These are phyloP conservation scores for Lysiphlebus fabarum DNA, from an alignment of 1,140 invertebrate genomes.

Conservation along the genomic window DNA sequence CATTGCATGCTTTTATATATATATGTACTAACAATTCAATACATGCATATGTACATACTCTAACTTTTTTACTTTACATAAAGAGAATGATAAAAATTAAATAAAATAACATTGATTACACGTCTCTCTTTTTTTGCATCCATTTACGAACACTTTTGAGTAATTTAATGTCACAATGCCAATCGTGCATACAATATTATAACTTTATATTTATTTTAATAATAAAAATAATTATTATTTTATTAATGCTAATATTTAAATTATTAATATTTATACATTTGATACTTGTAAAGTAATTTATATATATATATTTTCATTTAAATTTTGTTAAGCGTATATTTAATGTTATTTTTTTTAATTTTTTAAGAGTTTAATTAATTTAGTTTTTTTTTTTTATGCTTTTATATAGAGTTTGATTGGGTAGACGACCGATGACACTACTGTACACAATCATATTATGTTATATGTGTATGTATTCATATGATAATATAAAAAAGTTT, in stretches of 20 bases:
- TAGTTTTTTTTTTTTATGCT: no score
- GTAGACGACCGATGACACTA: no score
- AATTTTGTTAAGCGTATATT: no score
- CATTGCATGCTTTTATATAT: constrained; percentile 9
- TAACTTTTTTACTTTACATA: background rate
- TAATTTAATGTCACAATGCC: background rate
- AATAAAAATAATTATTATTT: background rate
- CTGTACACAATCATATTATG: constrained; percentile 2
- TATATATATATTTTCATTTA: no score
- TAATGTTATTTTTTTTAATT: no score
- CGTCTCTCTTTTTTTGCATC: background rate
- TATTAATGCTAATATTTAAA: background rate
- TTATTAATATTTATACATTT: no score
- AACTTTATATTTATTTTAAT: background rate
- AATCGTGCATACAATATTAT: background rate
- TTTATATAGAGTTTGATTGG: no score
- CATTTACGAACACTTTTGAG: no score
- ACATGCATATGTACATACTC: constrained; percentile 9
- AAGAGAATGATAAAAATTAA: background rate
- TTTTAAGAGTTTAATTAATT: no score
- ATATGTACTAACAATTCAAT: constrained; percentile 12
- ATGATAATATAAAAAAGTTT: no score
- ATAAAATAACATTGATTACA: background rate
- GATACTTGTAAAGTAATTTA: no score
- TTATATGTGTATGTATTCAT: constrained; percentile 24